Percentiles rank a stretch among this genome's conserved stretches.
Conservation (phyloP, 2,888 invertebrate species). For the Cheilosia vulpina region DNA sequence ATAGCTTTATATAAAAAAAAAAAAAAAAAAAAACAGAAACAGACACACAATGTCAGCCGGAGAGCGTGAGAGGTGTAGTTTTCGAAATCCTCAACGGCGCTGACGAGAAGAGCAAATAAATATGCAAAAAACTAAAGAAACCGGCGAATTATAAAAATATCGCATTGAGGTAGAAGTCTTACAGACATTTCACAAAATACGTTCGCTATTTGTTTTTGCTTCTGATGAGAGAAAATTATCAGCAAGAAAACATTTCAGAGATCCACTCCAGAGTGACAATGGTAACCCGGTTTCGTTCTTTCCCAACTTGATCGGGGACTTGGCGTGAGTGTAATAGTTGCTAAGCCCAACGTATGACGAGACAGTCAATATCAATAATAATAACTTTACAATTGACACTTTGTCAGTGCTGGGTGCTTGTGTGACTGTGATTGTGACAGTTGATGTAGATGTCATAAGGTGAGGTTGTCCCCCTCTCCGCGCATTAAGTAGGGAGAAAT, state of each 20-base stretch:
- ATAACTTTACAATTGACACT: constrained; percentile 44
- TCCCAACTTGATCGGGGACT: constrained; percentile 14
- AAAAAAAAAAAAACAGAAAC: neutral
- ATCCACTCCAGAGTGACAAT: constrained; percentile 4
- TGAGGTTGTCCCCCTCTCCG: constrained; percentile 2
- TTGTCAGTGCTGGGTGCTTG: constrained; percentile 10
- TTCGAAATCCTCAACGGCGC: constrained; percentile 44
- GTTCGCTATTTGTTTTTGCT: neutral
- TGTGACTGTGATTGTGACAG: constrained; percentile 11
- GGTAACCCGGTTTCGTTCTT: constrained; percentile 47
- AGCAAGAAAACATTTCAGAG: constrained; percentile 14
- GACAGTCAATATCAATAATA: constrained; percentile 7
- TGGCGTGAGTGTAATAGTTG: constrained; percentile 24
- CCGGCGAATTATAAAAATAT: constrained; percentile 43
- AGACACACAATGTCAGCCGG: neutral
- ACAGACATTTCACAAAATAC: constrained; percentile 39
- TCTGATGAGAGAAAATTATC: constrained; percentile 37
- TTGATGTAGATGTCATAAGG: constrained; percentile 53
- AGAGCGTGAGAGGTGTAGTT: constrained; percentile 29
- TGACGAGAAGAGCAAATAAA: constrained; percentile 14
- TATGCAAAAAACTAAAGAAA: constrained; percentile 34
- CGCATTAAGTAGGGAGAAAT: constrained; percentile 36
- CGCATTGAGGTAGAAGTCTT: constrained; percentile 10
- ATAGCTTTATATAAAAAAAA: constrained; percentile 28
- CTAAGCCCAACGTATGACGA: constrained; percentile 4